phyloP scores from a whole-genome alignment of 2,888 invertebrate genomes.

The Gandaritis pyraliata region DNA sequence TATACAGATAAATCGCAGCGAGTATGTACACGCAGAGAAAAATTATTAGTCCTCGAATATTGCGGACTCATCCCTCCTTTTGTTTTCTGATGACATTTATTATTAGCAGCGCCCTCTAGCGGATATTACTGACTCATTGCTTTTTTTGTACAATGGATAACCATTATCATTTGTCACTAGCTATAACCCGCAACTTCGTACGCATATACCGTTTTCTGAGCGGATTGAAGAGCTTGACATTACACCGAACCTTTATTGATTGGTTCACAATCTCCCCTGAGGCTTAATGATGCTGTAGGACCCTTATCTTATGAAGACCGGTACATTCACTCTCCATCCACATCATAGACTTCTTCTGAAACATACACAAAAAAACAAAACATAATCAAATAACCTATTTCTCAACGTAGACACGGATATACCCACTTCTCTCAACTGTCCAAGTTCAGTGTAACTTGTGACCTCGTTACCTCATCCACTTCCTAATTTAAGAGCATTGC shows the following conservation, averaged over 20 bases:
- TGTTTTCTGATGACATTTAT: slow-evolving; percentile 63
- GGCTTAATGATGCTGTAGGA: no score
- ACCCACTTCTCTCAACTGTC: slow-evolving; percentile 3
- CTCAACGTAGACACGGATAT: neutral
- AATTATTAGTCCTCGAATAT: slow-evolving; percentile 49
- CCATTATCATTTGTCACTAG: no score
- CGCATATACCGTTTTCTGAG: no score
- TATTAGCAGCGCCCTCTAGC: slow-evolving; percentile 54
- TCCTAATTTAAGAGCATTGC: slow-evolving; percentile 49
- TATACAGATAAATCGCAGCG: slow-evolving; percentile 28
- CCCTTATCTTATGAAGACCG: no score
- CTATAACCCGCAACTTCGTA: no score
- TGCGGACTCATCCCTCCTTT: slow-evolving; percentile 51
- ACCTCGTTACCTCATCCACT: slow-evolving; percentile 20
- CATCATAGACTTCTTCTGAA: no score
- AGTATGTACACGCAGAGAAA: slow-evolving; percentile 45
- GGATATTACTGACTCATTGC: slow-evolving; percentile 59
- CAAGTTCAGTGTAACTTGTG: slow-evolving; percentile 6
- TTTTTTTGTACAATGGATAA: neutral
- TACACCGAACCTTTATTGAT: no score
- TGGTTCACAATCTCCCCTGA: no score
- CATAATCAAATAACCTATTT: no score
- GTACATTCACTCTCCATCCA: no score
- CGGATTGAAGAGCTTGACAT: no score
- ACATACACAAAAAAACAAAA: no score